phyloP scores from a whole-genome alignment of 2,888 invertebrate species.

The Gymnocheta viridis region DNA sequence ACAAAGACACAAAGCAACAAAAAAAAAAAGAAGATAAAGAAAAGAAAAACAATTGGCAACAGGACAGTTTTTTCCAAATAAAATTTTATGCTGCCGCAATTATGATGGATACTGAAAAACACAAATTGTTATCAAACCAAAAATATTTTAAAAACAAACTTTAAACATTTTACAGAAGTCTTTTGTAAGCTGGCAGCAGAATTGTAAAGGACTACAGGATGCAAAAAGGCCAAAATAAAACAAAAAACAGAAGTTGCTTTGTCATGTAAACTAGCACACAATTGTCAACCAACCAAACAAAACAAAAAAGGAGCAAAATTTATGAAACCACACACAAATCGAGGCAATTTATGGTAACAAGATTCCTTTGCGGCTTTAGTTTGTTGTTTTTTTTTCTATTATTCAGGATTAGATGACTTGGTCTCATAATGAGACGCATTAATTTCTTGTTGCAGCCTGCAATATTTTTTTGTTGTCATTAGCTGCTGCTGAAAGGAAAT shows the following conservation, averaged over 20 bases:
- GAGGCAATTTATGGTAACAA: slow-evolving; percentile 39
- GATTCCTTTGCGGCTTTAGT: slow-evolving; percentile 7
- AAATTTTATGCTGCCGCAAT: background rate
- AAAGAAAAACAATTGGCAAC: slow-evolving; percentile 1
- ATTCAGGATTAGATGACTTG: slow-evolving; percentile 9
- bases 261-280: slow-evolving; percentile 23
- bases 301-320: slow-evolving; percentile 10
- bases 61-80: slow-evolving; percentile 41
- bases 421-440: slow-evolving; percentile 3
- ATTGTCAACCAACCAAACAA: too few species aligned
- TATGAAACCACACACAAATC: slow-evolving; percentile 50
- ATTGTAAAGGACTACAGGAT: slow-evolving; percentile 47
- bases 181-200: background rate
- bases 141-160: background rate
- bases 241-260: slow-evolving; percentile 36
- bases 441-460: background rate
- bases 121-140: slow-evolving; percentile 20
- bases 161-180: slow-evolving; percentile 56
- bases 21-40: background rate
- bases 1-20: too few species aligned
- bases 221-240: slow-evolving; percentile 1
- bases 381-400: background rate
- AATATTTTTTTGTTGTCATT: background rate
- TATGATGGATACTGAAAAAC: background rate
- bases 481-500: background rate